Evolutionary conservation across 2,113 vertebrate species (phyloP).

Genomic region (Amblyornis subalaris): DNA sequence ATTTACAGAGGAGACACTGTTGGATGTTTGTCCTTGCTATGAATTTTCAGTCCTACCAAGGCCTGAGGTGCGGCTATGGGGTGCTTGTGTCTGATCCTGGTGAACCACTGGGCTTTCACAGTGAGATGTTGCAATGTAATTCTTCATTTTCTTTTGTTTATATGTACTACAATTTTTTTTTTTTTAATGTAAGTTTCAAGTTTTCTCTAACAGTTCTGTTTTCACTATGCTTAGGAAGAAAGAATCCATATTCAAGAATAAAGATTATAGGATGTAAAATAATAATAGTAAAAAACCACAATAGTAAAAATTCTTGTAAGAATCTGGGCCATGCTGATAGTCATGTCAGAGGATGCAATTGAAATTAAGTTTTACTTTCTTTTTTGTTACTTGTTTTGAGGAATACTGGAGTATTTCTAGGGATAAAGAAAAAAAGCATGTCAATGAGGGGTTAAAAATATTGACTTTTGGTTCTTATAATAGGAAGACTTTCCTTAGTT

Average conservation of each 20-base stretch:
- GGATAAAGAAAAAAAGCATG: not conserved
- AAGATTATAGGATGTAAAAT: not conserved
- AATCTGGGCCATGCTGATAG: not conserved
- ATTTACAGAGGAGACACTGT: not conserved
- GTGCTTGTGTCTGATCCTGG: not conserved
- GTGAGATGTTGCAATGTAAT: not conserved
- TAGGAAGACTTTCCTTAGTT: constrained; percentile 27
- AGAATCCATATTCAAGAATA: not conserved
- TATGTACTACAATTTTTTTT: not conserved
- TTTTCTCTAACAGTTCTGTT: not conserved
- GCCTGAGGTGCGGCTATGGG: not conserved
- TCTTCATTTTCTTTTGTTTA: not conserved
- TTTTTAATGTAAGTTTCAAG: not conserved
- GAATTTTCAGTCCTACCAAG: not conserved
- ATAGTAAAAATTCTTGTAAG: not conserved
- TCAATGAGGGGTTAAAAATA: constrained; percentile 46
- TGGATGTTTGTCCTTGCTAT: not conserved
- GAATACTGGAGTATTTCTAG: not conserved
- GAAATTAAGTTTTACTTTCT: not conserved
- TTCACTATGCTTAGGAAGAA: not conserved
- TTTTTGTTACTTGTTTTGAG: not conserved
- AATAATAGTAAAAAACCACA: not conserved
- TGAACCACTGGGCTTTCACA: not conserved
- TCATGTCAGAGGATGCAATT: not conserved
- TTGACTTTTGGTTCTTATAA: constrained; percentile 27